A percentile compares a stretch with the other conserved stretches of the same genome.
These are phyloP conservation scores for Diaprepes abbreviatus DNA, from an alignment of 2,888 invertebrate species.

Conservation along the genomic window DNA sequence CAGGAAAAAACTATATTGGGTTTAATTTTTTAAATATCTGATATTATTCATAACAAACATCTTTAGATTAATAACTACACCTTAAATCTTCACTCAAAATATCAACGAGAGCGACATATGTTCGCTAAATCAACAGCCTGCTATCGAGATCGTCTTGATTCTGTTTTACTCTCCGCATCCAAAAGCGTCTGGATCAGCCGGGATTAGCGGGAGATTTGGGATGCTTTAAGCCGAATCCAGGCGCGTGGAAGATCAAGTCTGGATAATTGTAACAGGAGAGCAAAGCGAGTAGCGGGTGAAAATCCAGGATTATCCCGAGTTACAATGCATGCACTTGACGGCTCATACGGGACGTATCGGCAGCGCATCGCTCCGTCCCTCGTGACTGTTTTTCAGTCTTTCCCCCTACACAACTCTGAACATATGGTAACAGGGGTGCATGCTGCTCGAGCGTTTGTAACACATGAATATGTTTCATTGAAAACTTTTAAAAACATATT, in stretches of 20 bases:
- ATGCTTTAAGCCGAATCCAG: constrained; percentile 30
- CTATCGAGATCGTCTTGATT: constrained; percentile 4
- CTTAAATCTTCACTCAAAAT: too few relatives aligned
- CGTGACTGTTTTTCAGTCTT: not conserved
- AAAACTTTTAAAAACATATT: too few relatives aligned
- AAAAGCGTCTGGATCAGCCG: constrained; percentile 33
- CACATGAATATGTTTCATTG: constrained; percentile 4
- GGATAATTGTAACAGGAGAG: constrained; percentile 59
- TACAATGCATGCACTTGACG: not conserved
- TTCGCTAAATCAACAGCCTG: not conserved
- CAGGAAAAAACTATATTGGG: too few relatives aligned
- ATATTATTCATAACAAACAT: too few relatives aligned
- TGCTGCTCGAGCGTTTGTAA: not conserved
- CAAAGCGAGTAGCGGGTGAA: constrained; percentile 53
- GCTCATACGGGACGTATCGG: not conserved
- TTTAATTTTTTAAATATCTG: too few relatives aligned
- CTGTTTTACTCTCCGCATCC: not conserved
- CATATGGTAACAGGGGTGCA: constrained; percentile 43
- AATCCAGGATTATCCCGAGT: constrained; percentile 49
- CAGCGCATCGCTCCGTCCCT: not conserved
- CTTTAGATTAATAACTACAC: too few relatives aligned
- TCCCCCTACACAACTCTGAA: constrained; percentile 19
- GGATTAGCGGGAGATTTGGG: constrained; percentile 29
- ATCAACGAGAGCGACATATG: too few relatives aligned
- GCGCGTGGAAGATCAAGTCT: constrained; percentile 60